A percentile compares a stretch with the other conserved stretches of the same genome.
Evolutionary conservation across 2,113 vertebrate species (phyloP).

Genomic region (Grantiella picta): DNA sequence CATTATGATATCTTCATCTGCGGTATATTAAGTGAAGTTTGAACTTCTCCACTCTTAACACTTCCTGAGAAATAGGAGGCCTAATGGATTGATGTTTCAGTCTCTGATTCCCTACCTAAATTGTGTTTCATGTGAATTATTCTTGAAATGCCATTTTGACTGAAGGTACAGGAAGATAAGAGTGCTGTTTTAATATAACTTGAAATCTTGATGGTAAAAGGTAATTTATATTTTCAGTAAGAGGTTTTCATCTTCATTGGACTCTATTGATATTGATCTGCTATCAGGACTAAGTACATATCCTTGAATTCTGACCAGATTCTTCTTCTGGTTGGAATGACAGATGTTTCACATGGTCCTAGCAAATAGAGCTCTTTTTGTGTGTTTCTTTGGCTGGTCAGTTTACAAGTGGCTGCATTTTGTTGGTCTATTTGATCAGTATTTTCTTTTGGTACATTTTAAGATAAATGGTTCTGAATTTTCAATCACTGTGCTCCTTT

Average conservation of each 20-base stretch:
- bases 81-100: neutral
- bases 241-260: neutral
- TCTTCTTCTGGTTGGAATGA: neutral
- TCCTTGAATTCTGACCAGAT: neutral
- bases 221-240: conserved; percentile 28
- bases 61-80: neutral
- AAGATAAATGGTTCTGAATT: neutral
- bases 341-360: neutral
- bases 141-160: neutral
- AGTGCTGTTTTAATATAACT: neutral
- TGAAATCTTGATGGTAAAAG: neutral
- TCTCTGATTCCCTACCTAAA: neutral
- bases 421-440: neutral
- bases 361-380: neutral
- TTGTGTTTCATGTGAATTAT: neutral
- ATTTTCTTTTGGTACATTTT: neutral
- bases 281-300: neutral
- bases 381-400: neutral
- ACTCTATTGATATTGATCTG: neutral
- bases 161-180: neutral
- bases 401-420: neutral
- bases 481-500: neutral
- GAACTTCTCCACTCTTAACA: neutral
- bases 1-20: neutral
- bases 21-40: neutral